Evolutionary conservation across 2,113 vertebrate genomes (phyloP).

Genomic region (Aplodontia rufa): DNA sequence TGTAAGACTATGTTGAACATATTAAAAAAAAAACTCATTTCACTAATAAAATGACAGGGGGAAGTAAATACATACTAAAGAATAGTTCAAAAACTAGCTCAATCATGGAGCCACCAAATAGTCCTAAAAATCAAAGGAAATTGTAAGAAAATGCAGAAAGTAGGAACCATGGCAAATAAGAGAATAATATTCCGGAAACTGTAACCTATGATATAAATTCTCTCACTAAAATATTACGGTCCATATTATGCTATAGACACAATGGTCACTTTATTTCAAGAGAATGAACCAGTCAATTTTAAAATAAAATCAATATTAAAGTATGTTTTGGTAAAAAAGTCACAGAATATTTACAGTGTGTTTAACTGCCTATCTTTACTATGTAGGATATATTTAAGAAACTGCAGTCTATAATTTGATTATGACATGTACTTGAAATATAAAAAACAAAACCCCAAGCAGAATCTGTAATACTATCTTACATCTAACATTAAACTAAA

Average conservation of each 20-base stretch:
- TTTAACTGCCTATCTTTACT: background rate
- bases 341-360: background rate
- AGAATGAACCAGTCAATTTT: background rate
- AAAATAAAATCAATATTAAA: background rate
- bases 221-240: background rate
- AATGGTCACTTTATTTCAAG: background rate
- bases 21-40: background rate
- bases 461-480: background rate
- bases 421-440: background rate
- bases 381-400: background rate
- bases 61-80: background rate
- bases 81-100: background rate
- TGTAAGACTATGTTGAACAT: no score
- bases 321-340: slow-evolving; percentile 11
- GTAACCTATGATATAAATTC: background rate
- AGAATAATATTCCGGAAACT: background rate
- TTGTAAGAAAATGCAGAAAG: background rate
- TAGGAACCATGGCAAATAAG: background rate
- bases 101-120: background rate
- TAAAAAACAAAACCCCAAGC: background rate
- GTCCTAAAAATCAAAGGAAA: background rate
- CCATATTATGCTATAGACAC: background rate
- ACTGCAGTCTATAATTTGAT: background rate
- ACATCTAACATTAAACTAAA: background rate
- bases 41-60: background rate